These are phyloP conservation scores for Rhimphoctona megacephalus DNA, from an alignment of 2,888 invertebrate genomes.

Conservation along the genomic window DNA sequence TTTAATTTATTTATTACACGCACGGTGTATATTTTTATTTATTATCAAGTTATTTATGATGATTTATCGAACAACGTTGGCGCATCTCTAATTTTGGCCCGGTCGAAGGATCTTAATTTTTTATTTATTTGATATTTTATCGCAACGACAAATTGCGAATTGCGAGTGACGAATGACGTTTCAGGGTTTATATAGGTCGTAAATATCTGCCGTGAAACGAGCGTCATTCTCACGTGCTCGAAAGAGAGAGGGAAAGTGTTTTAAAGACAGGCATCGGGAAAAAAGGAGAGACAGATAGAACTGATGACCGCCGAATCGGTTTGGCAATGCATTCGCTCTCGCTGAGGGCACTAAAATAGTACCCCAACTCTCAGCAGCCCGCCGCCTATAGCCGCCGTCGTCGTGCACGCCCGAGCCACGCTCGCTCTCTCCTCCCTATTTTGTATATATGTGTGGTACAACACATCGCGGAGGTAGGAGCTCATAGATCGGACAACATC, in stretches of 20 bases:
- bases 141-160: conserved; percentile 46
- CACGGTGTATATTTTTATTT: background rate
- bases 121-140: conserved; percentile 5
- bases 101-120: conserved; percentile 2
- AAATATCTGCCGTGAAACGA: conserved; percentile 36
- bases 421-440: conserved; percentile 10
- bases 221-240: conserved; percentile 63
- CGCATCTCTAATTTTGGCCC: conserved; percentile 13
- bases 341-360: conserved; percentile 65
- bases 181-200: conserved; percentile 45
- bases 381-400: no score
- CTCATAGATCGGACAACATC: conserved; percentile 10
- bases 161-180: conserved; percentile 32
- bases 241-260: conserved; percentile 1
- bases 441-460: background rate
- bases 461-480: background rate
- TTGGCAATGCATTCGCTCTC: conserved; percentile 64
- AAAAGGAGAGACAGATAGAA: conserved; percentile 43
- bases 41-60: background rate
- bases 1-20: background rate
- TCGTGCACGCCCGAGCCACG: background rate
- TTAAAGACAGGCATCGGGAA: conserved; percentile 11
- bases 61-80: background rate
- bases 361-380: conserved; percentile 18
- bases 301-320: conserved; percentile 63